A percentile compares a stretch with the other conserved stretches of the same genome.
Evolutionary conservation across 2,797 vertebrate genomes (phyloP).

Genomic region (Crocidura indochinensis): DNA sequence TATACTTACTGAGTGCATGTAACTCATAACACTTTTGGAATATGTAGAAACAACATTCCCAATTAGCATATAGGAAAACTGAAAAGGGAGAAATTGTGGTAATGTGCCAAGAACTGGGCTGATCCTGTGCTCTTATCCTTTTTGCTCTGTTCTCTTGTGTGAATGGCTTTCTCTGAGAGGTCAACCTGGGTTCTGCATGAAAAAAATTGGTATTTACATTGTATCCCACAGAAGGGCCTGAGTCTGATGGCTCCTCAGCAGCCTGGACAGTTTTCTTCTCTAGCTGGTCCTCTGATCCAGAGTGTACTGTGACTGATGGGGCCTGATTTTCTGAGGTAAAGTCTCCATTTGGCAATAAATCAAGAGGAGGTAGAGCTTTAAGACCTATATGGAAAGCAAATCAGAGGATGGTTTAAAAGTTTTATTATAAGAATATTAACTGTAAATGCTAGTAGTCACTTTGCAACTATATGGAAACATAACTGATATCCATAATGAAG

Average conservation of each 20-base stretch:
- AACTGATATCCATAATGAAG: conserved; percentile 25
- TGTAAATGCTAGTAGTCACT: neutral
- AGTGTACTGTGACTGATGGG: conserved; percentile 83
- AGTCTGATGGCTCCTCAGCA: conserved; percentile 53
- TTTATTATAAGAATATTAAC: conserved; percentile 14
- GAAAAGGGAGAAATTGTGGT: neutral
- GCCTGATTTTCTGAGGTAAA: conserved; percentile 90
- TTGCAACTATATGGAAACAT: neutral
- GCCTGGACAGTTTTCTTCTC: conserved; percentile 65
- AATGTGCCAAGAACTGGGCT: neutral
- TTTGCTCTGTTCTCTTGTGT: neutral
- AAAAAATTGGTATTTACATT: conserved; percentile 76
- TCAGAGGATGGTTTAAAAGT: conserved; percentile 30
- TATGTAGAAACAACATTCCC: neutral
- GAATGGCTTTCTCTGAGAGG: neutral
- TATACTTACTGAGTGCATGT: neutral
- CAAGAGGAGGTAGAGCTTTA: conserved; percentile 94
- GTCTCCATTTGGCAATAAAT: conserved; percentile 94
- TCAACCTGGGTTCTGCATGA: neutral
- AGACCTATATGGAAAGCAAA: conserved; percentile 89
- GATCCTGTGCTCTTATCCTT: neutral
- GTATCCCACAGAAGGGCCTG: conserved; percentile 35
- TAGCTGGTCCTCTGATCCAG: conserved; percentile 37
- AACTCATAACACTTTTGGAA: neutral
- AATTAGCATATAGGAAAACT: neutral